These are phyloP conservation scores for Lepidostoma basale DNA, from an alignment of 1,140 invertebrate genomes.

Conservation along the genomic window DNA sequence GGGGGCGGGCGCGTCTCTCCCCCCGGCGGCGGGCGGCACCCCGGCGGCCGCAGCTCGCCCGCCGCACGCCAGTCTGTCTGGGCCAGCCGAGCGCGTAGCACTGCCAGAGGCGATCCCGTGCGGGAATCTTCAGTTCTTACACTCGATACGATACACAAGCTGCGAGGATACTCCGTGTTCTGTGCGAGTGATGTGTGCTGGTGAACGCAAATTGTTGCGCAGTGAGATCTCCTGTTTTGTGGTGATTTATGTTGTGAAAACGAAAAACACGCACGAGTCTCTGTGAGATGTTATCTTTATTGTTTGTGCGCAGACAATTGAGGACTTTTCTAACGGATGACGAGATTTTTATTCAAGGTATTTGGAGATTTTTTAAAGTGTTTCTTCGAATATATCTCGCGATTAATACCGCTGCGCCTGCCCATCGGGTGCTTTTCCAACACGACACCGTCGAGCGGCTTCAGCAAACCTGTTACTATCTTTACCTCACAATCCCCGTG, in stretches of 20 bases:
- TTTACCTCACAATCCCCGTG: too few relatives aligned
- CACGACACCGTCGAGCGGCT: too few relatives aligned
- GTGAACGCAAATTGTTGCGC: background rate
- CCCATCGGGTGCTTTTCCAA: too few relatives aligned
- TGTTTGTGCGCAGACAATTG: slow-evolving; percentile 42
- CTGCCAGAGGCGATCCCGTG: background rate
- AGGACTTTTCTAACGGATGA: slow-evolving; percentile 44
- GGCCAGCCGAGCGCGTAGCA: background rate
- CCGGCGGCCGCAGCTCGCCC: background rate
- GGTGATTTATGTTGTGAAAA: slow-evolving; percentile 14
- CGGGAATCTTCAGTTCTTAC: background rate
- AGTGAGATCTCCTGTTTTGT: background rate
- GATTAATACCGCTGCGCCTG: too few relatives aligned
- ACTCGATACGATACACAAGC: background rate
- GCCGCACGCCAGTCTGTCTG: background rate
- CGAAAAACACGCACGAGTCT: background rate
- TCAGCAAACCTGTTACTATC: too few relatives aligned
- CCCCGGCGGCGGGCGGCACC: background rate
- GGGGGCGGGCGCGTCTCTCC: background rate
- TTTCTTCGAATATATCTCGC: too few relatives aligned
- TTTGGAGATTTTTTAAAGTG: background rate
- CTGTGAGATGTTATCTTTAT: slow-evolving; percentile 37
- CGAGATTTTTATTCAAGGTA: slow-evolving; percentile 39
- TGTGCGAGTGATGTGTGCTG: background rate
- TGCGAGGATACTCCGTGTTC: background rate